Base-by-base conservation (phyloP, 92 coral and sea anemone genomes). In the Epizoanthus rinbou region DNA sequence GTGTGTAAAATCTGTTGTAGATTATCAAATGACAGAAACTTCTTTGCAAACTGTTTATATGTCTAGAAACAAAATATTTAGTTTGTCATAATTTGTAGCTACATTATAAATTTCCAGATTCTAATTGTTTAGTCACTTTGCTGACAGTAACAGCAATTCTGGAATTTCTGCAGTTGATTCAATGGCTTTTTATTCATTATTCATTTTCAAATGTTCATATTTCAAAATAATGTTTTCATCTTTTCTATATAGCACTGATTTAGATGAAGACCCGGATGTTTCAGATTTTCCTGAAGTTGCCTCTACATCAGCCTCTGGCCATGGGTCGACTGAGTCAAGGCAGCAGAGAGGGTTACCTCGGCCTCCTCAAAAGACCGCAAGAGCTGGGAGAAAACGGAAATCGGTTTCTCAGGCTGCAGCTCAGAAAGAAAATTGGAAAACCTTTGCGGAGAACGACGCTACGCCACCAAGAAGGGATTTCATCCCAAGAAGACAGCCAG, bases 391-490 rank as follows among this genome's bases (percentile, higher is more conserved):
- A 17, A 60, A 60, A 18, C 66, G 23, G 23, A 60, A 60, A 60
- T 18, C 66, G 9, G 66, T 60, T 47, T 15, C 54, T 47, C 54
- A 47, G 54, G 66, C 31, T 60, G 66, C 31, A 60, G 66, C 66
- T 60, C 1, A 1, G 31, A 60, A 60, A 60, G 31, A 60, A 60
- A 60, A 19, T 50, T 22, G 33, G 79, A 50, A 73, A 73, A 47
- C 62, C 28, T 50, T 15, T 15, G 79, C 56, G 3, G 63, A 73
- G 8, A 56, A 56, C 2, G 65, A 74, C 50, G 28, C 80, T 53
- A 45, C 50, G 7, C 80, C 80, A 54, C 80, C 33, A 56, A 74
- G 63, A 24, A 50, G 45, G 19, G 17, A 75, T 31, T 75, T 75
- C 22, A 75, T 57, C 54, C 53, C 66, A 14, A 31, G 19, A 56